phyloP scores from a whole-genome alignment of 2,113 vertebrate genomes.

The Lonchura striata region DNA sequence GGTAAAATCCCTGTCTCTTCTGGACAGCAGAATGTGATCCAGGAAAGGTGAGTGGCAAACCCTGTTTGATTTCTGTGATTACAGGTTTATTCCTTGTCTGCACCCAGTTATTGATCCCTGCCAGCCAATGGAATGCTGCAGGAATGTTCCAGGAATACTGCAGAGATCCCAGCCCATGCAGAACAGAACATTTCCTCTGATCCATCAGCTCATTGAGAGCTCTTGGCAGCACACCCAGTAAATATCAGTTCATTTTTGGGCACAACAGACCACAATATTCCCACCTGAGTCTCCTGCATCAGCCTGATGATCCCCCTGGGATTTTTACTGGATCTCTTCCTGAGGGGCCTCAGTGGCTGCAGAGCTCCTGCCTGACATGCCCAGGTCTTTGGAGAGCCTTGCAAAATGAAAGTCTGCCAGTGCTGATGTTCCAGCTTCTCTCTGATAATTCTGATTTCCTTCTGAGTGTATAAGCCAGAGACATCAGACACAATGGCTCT shows the following conservation, averaged over 20 bases:
- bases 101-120: background rate
- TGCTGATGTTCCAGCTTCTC: background rate
- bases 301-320: background rate
- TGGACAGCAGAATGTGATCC: background rate
- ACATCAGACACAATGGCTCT: background rate
- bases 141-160: background rate
- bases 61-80: background rate
- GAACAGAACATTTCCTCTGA: background rate
- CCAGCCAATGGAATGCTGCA: background rate
- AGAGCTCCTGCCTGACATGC: background rate
- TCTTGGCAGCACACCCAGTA: background rate
- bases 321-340: background rate
- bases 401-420: rapidly evolving
- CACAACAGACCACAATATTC: background rate
- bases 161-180: background rate
- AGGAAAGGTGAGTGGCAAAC: background rate
- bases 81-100: background rate
- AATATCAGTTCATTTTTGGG: background rate
- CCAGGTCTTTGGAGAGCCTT: background rate
- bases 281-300: background rate
- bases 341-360: background rate
- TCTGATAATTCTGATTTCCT: background rate
- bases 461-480: background rate
- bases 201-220: background rate
- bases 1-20: background rate